Base-by-base conservation (phyloP, 2,888 invertebrate genomes). In the Lasioglossum oenotherae region DNA sequence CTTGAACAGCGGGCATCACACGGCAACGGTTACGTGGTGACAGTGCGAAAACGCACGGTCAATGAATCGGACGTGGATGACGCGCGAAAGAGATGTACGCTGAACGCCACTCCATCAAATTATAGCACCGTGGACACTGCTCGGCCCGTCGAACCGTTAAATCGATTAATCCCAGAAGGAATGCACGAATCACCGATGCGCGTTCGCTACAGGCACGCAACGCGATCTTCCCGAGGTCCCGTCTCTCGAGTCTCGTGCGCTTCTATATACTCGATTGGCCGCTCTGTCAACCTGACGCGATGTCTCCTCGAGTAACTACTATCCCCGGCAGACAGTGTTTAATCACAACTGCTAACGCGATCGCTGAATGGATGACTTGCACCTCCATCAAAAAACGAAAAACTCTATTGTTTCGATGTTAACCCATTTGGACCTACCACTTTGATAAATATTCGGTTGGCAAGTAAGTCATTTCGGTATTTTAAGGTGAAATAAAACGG, bases 41-140 rank as follows among this genome's bases (percentile, higher is more conserved):
- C 93, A 92, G 88, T 91, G 94, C 94, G 91, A 93, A 93, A 93
- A 92, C 86, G 88, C 88, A 90, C 91, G 91, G 87, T 91, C 92
- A 92, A 93, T 92, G 93, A 92, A 93, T 93, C 90, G 91, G 92
- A 93, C 92, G 89, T 91, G 92, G 91, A 92, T 91, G 92, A 92
- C 89, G 87, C 89, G 89, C 87, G 90, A 91, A 86, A 89, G 91
- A 90, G 89, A 90, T 85, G 91, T 80, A 84, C 88, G 86, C 89
- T 89, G 89, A 88, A 91, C 89, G 90, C 89, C 91, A 92, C 91
- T 92, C 91, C 88, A 91, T 93, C 92, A 92, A 93, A 93, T 93
- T 92, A 90, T 87, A 91, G 87, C 91, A 84, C 84, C 87, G 89
- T 84, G 86, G 87, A 85, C 89, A 86, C 87, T 77, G 85, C 78